Evolutionary conservation across 2,888 invertebrate genomes (phyloP), one percentile per base, ranked within the genome.

Genomic region (Copidosoma aretas): DNA sequence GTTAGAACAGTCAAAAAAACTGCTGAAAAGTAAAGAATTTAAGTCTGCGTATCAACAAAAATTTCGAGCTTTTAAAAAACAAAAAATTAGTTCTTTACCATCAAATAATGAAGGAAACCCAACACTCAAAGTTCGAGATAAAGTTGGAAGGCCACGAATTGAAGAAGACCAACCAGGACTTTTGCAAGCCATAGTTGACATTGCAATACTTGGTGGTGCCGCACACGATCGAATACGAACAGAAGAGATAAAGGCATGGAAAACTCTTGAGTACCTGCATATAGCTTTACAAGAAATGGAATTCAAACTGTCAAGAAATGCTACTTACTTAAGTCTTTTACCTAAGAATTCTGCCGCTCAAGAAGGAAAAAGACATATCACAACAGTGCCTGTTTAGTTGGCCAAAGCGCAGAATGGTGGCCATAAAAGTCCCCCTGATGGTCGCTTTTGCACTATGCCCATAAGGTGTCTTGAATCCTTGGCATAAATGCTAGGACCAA

Each of bases 151-250:
- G 22, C 54, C 54, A 54, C n/a, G 54, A 22, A n/a, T 54, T 54
- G 54, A 54, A 54, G 22, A n/a, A 21, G 21, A 19, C 14, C 22
- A 54, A 15, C 54, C 24, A 15, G 54, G 22, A 10, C 15, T 54
- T 14, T 21, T 54, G 22, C 2, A 22, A 32, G 32, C 32, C 8
- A 32, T 32, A 32, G 32, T 32, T 32, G 32, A 32, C 32, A 78
- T 82, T 56, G 79, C 78, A 10, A 69, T 75, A 43, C 76, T 76
- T 74, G 78, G 79, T 22, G 74, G 76, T 43, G 73, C 76, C 64
- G 75, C 77, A 52, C 76, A 80, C 64, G 77, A 75, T 62, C 71
- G 75, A 63, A 68, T 78, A 52, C 72, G 77, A 53, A 74, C 73
- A 52, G 76, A 78, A 64, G 68, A 67, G 67, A 73, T 79, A 17